These are phyloP conservation scores for Actinia equina DNA, from an alignment of 64 coral and sea anemone species.

Conservation along the genomic window DNA sequence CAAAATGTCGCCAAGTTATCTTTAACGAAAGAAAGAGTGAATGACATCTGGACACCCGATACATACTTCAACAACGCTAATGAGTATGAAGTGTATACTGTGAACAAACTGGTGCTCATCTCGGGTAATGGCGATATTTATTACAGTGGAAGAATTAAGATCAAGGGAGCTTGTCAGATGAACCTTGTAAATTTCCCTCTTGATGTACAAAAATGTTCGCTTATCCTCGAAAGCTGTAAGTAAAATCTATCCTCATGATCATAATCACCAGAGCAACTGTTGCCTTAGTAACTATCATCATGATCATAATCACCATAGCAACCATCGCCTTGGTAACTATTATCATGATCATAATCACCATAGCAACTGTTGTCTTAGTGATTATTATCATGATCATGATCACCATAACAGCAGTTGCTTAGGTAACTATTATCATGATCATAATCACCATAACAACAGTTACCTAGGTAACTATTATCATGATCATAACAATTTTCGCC, in stretches of 20 bases:
- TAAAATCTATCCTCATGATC: not conserved
- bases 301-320: not conserved
- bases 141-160: slow-evolving; percentile 67
- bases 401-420: not conserved
- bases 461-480: not conserved
- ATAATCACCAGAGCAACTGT: not conserved
- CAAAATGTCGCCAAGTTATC: slow-evolving; percentile 34
- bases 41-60: slow-evolving; percentile 73
- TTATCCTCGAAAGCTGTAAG: slow-evolving; percentile 85
- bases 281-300: not conserved
- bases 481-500: no score
- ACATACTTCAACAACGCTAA: slow-evolving; percentile 90
- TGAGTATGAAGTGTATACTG: slow-evolving; percentile 63
- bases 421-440: not conserved
- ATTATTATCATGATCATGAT: not conserved
- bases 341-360: not conserved
- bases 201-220: slow-evolving; percentile 70
- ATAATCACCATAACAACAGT: not conserved
- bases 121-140: slow-evolving; percentile 46
- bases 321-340: not conserved
- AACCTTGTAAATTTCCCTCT: slow-evolving; percentile 64
- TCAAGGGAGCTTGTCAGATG: slow-evolving; percentile 81
- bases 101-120: slow-evolving; percentile 69
- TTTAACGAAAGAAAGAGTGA: slow-evolving; percentile 47
- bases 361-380: not conserved